Percentiles rank a stretch among this genome's conserved stretches.
phyloP scores from a whole-genome alignment of 2,888 invertebrate genomes.

The Anthophora plumipes region DNA sequence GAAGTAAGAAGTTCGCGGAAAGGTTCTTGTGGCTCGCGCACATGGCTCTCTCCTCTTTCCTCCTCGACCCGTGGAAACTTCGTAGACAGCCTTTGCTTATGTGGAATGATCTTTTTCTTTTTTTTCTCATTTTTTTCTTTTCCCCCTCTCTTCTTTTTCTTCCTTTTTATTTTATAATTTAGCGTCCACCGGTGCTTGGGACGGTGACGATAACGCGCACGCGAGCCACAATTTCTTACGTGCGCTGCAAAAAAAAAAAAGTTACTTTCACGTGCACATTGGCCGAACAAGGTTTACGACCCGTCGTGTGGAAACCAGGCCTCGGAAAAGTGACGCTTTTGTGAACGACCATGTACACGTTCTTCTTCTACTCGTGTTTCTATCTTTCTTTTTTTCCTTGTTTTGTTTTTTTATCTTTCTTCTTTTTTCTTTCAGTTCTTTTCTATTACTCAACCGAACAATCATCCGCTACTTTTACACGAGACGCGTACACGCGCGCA shows the following conservation, averaged over 20 bases:
- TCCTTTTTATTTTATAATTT: conserved; percentile 75
- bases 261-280: conserved; percentile 53
- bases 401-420: not conserved
- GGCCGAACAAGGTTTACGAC: conserved; percentile 51
- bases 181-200: conserved; percentile 59
- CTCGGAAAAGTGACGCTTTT: conserved; percentile 51
- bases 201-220: conserved; percentile 73
- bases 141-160: not conserved
- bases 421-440: not conserved
- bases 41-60: conserved; percentile 19
- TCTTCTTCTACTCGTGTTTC: not conserved
- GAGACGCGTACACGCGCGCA: not conserved
- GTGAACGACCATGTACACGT: conserved; percentile 25
- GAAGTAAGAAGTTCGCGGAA: conserved; percentile 31
- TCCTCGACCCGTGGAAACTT: conserved; percentile 44
- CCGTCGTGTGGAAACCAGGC: conserved; percentile 47
- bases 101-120: conserved; percentile 69
- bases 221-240: conserved; percentile 70
- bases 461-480: conserved; percentile 28
- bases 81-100: conserved; percentile 22
- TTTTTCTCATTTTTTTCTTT: not conserved
- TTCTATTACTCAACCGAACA: conserved; percentile 25
- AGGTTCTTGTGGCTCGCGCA: conserved; percentile 7
- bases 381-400: not conserved
- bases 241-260: conserved; percentile 47